phyloP scores from a whole-genome alignment of 2,113 vertebrate species.

The Daubentonia madagascariensis region DNA sequence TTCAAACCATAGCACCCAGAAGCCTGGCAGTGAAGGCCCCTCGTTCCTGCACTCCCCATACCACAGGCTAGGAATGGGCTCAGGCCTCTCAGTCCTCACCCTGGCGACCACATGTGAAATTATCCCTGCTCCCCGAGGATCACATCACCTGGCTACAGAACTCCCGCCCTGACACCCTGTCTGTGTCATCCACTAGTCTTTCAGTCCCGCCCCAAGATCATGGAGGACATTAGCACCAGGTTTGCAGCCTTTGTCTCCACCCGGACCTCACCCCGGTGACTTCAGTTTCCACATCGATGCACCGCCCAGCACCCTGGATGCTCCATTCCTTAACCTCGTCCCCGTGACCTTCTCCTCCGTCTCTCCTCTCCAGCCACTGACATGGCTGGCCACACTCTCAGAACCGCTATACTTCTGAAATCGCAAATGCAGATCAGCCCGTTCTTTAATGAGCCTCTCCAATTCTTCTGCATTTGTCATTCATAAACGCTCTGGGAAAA shows the following conservation, averaged over 20 bases:
- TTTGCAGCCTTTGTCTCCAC: not conserved
- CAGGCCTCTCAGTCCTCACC: not conserved
- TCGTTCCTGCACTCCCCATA: not conserved
- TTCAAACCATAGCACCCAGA: not conserved
- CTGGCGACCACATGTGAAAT: not conserved
- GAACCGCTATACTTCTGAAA: not conserved
- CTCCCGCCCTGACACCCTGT: not conserved
- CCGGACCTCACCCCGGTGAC: not conserved
- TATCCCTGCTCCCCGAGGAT: not conserved
- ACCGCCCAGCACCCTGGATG: not conserved
- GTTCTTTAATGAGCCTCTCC: not conserved
- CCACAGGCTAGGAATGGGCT: not conserved
- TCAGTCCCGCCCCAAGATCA: not conserved
- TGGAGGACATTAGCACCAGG: not conserved
- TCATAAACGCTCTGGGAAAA: not conserved
- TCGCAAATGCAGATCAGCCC: not conserved
- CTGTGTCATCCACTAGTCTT: not conserved
- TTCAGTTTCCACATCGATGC: not conserved
- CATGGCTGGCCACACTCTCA: not conserved
- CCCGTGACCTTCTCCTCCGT: not conserved
- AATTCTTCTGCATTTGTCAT: not conserved
- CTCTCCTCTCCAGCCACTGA: not conserved
- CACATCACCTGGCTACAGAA: not conserved
- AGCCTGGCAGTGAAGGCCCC: not conserved
- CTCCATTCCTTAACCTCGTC: not conserved